Percentiles rank a stretch among this genome's conserved stretches.
These are phyloP conservation scores for Drosophila mimetica DNA, from an alignment of 2,888 invertebrate species.

Conservation along the genomic window DNA sequence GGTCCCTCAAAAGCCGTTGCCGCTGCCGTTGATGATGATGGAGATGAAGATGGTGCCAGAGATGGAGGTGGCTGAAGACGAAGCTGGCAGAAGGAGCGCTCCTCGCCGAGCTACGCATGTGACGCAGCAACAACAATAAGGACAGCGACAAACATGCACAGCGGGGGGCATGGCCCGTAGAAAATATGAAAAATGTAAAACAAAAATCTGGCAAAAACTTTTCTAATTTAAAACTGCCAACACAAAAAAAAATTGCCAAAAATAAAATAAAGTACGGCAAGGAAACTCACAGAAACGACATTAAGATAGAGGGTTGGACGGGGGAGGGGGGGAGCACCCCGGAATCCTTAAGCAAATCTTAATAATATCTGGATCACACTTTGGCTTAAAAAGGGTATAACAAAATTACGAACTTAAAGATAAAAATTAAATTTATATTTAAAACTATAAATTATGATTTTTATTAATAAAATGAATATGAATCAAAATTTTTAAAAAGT, in stretches of 20 bases:
- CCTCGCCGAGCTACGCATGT: slow-evolving; percentile 61
- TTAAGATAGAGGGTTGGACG: slow-evolving; percentile 40
- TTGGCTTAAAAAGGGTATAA: slow-evolving; percentile 3
- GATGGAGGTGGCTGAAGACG: slow-evolving; percentile 1
- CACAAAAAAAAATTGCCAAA: slow-evolving; percentile 54
- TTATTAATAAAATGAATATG: too few relatives aligned
- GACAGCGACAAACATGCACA: slow-evolving; percentile 67
- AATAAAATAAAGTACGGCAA: slow-evolving; percentile 57
- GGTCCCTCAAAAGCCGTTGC: slow-evolving; percentile 26
- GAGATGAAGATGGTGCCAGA: slow-evolving; percentile 4
- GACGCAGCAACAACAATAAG: slow-evolving; percentile 56
- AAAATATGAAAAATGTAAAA: slow-evolving; percentile 81
- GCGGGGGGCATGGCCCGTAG: slow-evolving; percentile 65
- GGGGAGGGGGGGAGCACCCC: slow-evolving; percentile 36
- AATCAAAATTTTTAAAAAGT: too few relatives aligned
- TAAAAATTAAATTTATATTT: not conserved
- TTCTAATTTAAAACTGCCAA: slow-evolving; percentile 80
- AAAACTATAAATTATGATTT: too few relatives aligned
- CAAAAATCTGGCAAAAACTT: slow-evolving; percentile 78
- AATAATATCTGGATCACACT: slow-evolving; percentile 61
- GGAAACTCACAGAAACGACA: slow-evolving; percentile 56
- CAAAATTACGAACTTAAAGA: not conserved
- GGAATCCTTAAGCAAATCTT: slow-evolving; percentile 61
- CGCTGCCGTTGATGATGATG: slow-evolving; percentile 19
- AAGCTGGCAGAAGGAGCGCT: not conserved